Conservation (phyloP, 2,113 vertebrate genomes). For the Cromileptes altivelis region DNA sequence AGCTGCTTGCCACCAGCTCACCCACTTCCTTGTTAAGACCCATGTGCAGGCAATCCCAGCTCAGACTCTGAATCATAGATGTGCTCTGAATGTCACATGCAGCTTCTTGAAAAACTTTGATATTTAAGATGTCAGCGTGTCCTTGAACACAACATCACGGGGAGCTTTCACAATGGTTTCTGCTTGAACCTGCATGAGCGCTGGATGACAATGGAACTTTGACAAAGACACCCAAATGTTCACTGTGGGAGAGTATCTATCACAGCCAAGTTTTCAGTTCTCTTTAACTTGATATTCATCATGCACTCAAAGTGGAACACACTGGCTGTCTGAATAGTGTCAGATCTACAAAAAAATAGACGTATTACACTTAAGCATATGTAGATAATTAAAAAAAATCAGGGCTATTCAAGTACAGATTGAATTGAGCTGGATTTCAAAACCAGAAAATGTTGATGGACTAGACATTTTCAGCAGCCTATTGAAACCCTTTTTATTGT, state of each 20-base stretch:
- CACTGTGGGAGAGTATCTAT: neutral
- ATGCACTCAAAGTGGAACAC: neutral
- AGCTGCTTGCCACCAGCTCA: too few species aligned
- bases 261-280: neutral
- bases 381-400: too few species aligned
- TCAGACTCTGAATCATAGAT: too few species aligned
- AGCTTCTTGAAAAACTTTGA: neutral
- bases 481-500: too few species aligned
- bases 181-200: slow-evolving; percentile 10
- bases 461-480: too few species aligned
- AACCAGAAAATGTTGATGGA: too few species aligned
- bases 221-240: slow-evolving; percentile 11
- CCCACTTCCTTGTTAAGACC: too few species aligned
- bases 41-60: too few species aligned
- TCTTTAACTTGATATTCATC: neutral
- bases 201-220: slow-evolving; percentile 17
- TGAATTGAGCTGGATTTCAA: too few species aligned
- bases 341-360: neutral
- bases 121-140: slow-evolving; percentile 18
- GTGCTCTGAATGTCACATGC: too few species aligned
- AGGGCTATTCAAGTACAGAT: too few species aligned
- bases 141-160: slow-evolving; percentile 21
- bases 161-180: slow-evolving; percentile 16
- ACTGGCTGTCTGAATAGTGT: neutral
- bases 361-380: too few species aligned